A percentile compares a stretch with the other conserved stretches of the same genome.
Conservation (phyloP, 2,113 vertebrate species). For the Actenoides lindsayi region DNA sequence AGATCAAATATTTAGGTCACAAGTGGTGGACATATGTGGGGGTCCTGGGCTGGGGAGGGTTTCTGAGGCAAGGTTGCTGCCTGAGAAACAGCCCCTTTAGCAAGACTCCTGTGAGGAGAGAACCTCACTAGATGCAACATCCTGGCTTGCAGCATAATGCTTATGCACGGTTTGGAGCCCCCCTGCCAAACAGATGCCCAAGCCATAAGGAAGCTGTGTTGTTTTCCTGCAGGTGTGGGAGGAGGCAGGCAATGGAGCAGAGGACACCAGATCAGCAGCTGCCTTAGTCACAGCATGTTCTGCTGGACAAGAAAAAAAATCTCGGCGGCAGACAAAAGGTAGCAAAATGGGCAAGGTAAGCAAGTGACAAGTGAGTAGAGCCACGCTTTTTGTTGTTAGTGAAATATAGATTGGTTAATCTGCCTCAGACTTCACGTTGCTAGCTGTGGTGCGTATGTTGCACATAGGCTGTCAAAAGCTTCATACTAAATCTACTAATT, state of each 20-base stretch:
- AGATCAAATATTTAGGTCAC: neutral
- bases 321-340: neutral
- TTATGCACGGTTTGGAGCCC: neutral
- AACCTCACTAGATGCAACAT: neutral
- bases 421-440: neutral
- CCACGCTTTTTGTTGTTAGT: neutral
- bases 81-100: neutral
- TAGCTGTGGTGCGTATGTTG: neutral
- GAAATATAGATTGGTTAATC: neutral
- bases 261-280: neutral
- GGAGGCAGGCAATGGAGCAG: neutral
- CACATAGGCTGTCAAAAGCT: neutral
- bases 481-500: neutral
- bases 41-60: neutral
- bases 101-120: neutral
- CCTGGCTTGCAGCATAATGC: neutral
- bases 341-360: neutral
- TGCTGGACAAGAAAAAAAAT: neutral
- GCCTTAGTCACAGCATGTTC: neutral
- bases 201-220: neutral
- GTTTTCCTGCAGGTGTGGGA: accelerated
- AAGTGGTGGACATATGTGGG: accelerated
- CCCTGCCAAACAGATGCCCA: neutral
- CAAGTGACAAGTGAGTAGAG: neutral
- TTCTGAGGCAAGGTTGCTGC: neutral